Base-by-base conservation (phyloP, 2,113 vertebrate species). In the Corythornis madagascariensis region DNA sequence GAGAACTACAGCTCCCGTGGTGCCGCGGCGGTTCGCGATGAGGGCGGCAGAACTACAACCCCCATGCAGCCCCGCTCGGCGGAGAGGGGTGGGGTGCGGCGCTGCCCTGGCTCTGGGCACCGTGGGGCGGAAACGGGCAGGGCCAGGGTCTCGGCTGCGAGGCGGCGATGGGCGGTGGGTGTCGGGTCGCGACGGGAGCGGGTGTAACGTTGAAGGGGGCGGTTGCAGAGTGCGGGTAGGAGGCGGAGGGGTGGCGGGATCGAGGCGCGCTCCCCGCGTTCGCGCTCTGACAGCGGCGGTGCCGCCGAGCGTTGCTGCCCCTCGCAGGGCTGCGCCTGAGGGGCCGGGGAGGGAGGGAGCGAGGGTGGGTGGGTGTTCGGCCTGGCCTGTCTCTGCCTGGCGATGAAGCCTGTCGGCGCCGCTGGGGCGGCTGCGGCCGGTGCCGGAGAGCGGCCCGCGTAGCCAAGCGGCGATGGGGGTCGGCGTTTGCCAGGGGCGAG, bases 51-150 rank as follows among this genome's bases (percentile, higher is more conserved):
- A 28, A 88, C 89, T 92, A 75, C 91, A 83, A 9, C 13, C 4
- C 91, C 95, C 93, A 72, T 57, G 10, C 28, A 9, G 75, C 81
- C 53, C 59, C 10, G 75, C 70, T 75, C 53, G 60, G 11, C 13
- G 4, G 29, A 6, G 59, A 16, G 40, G 50, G 52, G 52, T 16
- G 52, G 26, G 70, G 83, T 10, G 57, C 31, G 16, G 21, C 31
- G 53, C 55, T 2, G 52, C 26, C 10, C 26, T 2, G 67, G 38
- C 29, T 16, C 48, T 63, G 6, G 20, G 84, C 86, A 64, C 16
- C 11, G 56, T 47, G 75, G 84, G 75, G 60, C 72, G 94, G 93
- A 56, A 89, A 55, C 74, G 76, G 75, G 35, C 21, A 18, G 67
- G 86, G 26, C 16, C 8, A 35, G 55, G 55, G 17, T 31, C 29